Evolutionary conservation across 1,140 invertebrate species (phyloP).

Genomic region (Trichoplusia ni): DNA sequence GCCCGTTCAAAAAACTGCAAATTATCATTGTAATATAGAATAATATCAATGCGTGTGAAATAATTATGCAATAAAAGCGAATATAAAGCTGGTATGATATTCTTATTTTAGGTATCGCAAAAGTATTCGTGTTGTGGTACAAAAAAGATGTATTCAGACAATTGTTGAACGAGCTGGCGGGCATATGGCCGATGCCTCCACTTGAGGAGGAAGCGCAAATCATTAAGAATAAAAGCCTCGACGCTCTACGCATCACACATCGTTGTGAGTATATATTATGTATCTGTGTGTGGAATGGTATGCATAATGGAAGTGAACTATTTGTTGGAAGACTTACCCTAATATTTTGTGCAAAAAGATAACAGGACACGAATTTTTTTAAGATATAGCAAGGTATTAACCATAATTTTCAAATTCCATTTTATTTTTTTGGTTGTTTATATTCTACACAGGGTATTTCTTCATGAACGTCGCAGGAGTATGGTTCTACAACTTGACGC

Average conservation of each 20-base stretch:
- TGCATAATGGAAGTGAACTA: too few species aligned
- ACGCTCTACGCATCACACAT: slow-evolving; percentile 58
- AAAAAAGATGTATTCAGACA: slow-evolving; percentile 67
- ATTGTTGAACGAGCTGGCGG: slow-evolving; percentile 60
- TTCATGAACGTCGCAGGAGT: slow-evolving; percentile 60
- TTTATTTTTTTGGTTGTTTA: not conserved
- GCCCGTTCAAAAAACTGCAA: too few species aligned
- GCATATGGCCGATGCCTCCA: slow-evolving; percentile 68
- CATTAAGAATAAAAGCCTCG: slow-evolving; percentile 63
- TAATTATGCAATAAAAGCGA: too few species aligned
- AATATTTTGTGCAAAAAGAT: not conserved
- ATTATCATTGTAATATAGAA: too few species aligned
- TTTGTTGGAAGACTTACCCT: too few species aligned
- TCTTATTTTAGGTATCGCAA: slow-evolving; percentile 63
- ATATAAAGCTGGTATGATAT: too few species aligned
- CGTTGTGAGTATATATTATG: slow-evolving; percentile 57
- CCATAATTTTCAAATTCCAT: not conserved
- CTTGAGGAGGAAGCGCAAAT: slow-evolving; percentile 51
- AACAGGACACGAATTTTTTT: not conserved
- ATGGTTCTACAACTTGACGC: slow-evolving; percentile 71
- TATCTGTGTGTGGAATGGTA: too few species aligned
- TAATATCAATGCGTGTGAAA: too few species aligned
- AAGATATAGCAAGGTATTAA: not conserved
- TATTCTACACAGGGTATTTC: slow-evolving; percentile 62
- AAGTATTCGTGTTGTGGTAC: slow-evolving; percentile 67